These are phyloP conservation scores for Capreolus pygargus DNA, from an alignment of 2,113 vertebrate genomes.

Conservation along the genomic window DNA sequence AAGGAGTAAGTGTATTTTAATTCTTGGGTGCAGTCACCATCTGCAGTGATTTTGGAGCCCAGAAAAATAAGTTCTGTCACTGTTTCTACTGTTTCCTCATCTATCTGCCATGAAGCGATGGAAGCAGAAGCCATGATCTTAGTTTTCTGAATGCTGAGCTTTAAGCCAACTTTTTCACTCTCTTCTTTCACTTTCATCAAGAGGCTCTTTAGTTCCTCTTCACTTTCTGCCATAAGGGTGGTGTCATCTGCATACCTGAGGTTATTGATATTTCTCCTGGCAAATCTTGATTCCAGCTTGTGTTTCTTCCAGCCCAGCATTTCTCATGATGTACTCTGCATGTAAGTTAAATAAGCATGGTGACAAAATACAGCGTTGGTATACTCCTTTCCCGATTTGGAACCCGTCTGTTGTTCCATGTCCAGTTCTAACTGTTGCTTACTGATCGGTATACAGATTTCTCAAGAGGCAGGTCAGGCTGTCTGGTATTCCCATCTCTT, in stretches of 20 bases:
- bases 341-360: neutral
- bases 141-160: neutral
- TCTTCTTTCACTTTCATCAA: neutral
- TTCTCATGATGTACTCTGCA: neutral
- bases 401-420: neutral
- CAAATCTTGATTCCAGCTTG: neutral
- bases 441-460: neutral
- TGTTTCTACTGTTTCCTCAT: neutral
- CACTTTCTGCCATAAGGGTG: neutral
- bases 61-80: rapidly evolving
- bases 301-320: neutral
- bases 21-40: neutral
- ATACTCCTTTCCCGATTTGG: neutral
- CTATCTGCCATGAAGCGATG: neutral
- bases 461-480: neutral
- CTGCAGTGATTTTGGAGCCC: neutral
- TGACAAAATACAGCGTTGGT: neutral
- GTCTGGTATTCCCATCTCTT: neutral
- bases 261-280: neutral
- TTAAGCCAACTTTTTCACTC: neutral
- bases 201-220: neutral
- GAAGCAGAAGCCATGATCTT: neutral
- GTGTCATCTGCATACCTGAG: neutral
- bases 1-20: neutral
- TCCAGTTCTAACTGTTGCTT: neutral